Percentiles rank a stretch among this genome's conserved stretches.
Evolutionary conservation across 2,888 invertebrate genomes (phyloP).

Genomic region (Phengaris alcon): DNA sequence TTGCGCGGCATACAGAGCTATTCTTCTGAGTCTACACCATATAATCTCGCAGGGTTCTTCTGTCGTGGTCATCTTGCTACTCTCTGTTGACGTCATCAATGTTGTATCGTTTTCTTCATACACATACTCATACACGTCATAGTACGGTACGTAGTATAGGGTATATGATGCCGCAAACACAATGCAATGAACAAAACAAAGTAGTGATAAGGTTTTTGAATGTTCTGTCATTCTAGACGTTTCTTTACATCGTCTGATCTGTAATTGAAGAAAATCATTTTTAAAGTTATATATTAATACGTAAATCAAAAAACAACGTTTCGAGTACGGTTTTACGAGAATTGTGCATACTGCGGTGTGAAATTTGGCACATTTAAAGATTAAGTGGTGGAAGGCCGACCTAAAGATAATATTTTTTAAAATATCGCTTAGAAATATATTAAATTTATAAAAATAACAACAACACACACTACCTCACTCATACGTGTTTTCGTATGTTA

Average conservation of each 20-base stretch:
- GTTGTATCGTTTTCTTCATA: conserved; percentile 1
- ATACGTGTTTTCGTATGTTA: too few species aligned
- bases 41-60: conserved; percentile 35
- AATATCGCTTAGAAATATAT: too few species aligned
- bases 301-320: too few species aligned
- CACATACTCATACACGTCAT: conserved; percentile 23
- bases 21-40: conserved; percentile 56
- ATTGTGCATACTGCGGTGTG: too few species aligned
- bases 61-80: background rate
- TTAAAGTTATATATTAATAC: background rate
- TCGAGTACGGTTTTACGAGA: too few species aligned
- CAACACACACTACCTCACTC: too few species aligned
- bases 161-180: background rate
- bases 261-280: background rate
- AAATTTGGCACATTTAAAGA: too few species aligned
- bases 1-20: conserved; percentile 55
- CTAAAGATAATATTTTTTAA: too few species aligned
- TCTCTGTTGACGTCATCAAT: conserved; percentile 5
- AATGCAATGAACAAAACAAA: background rate
- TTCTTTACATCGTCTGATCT: background rate
- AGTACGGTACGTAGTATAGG: conserved; percentile 1
- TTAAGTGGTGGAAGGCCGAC: too few species aligned
- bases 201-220: background rate
- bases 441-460: too few species aligned
- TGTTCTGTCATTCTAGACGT: background rate